Evolutionary conservation across 2,113 vertebrate species (phyloP), one percentile per base, ranked within the genome.

Genomic region (Alces alces): DNA sequence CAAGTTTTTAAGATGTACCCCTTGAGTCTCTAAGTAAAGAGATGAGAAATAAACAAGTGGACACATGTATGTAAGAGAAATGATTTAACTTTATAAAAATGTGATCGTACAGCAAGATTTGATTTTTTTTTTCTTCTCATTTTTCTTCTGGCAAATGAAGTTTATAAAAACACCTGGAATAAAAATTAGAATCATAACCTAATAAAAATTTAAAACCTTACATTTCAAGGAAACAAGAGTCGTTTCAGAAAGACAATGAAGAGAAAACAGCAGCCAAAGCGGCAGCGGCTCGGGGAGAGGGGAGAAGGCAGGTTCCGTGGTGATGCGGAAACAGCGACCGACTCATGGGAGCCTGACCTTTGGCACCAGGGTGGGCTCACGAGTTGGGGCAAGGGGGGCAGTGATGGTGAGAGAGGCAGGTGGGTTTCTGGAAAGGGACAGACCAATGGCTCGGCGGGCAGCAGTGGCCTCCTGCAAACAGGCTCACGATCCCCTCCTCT

Each of bases 61-160:
- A 79, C 17, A 87, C 13, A 39, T 89, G 57, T 5, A 61, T 15
- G 33, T 97, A 98, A 88, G 52, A 96, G 93, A 98, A 98, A 92
- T 58, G 95, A 92, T 82, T 70, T 95, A 39, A 25, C 57, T 99
- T 99, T 98, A 98, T 98, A 98, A 98, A 99, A 98, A 16, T 15
- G 73, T 91, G 86, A 55, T 93, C 76, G 86, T 86, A 98, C 96
- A 96, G 97, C 95, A 98, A 98, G 95, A 98, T 96, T 88, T 50
- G 47, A 50, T 50, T 50, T 50, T 50, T 50, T 23, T 66, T 66
- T 33, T 78, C 30, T 50, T 52, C 30, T 47, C 39, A n/a, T 57
- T 57, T 21, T 66, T 90, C 91, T 83, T 89, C 83, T 89, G 60
- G 33, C 88, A 96, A 96, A 92, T 95, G 36, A 96, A 95, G 45